These are phyloP conservation scores for Lottia gigantea DNA, from an alignment of 2,888 invertebrate species.

Conservation along the genomic window DNA sequence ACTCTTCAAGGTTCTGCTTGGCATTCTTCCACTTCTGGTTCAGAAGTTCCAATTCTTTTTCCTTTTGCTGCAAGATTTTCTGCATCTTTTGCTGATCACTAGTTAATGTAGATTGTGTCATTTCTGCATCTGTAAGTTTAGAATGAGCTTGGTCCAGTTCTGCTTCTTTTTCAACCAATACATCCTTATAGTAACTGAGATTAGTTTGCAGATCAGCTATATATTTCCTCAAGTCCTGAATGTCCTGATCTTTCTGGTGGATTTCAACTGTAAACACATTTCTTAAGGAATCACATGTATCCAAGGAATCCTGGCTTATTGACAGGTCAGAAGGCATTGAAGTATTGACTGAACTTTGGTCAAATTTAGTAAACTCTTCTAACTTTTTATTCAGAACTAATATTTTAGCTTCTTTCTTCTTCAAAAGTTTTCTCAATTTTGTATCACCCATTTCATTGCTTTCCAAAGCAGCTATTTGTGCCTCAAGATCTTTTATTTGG, in stretches of 20 bases:
- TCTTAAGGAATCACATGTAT: background rate
- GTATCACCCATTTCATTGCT: background rate
- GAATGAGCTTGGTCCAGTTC: constrained; percentile 3
- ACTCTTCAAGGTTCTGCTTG: constrained; percentile 1
- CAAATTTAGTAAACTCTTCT: background rate
- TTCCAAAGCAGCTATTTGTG: constrained; percentile 9
- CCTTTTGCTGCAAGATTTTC: background rate
- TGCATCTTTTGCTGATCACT: background rate
- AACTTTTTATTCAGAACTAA: constrained; percentile 15
- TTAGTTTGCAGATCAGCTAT: background rate
- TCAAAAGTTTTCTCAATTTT: constrained; percentile 13
- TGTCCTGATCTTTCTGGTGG: background rate
- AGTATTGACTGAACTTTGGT: background rate
- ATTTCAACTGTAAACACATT: background rate
- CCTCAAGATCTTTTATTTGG: constrained; percentile 10
- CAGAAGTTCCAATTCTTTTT: background rate
- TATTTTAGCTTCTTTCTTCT: constrained; percentile 14
- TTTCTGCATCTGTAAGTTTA: background rate
- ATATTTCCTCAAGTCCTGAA: background rate
- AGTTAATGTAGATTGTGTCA: background rate
- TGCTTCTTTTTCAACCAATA: constrained; percentile 4
- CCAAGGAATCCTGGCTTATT: background rate
- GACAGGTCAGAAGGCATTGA: background rate
- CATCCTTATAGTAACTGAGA: background rate
- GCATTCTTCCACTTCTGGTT: background rate